Base-by-base conservation (phyloP, 2,888 invertebrate species). In the Aleiodes testaceus region DNA sequence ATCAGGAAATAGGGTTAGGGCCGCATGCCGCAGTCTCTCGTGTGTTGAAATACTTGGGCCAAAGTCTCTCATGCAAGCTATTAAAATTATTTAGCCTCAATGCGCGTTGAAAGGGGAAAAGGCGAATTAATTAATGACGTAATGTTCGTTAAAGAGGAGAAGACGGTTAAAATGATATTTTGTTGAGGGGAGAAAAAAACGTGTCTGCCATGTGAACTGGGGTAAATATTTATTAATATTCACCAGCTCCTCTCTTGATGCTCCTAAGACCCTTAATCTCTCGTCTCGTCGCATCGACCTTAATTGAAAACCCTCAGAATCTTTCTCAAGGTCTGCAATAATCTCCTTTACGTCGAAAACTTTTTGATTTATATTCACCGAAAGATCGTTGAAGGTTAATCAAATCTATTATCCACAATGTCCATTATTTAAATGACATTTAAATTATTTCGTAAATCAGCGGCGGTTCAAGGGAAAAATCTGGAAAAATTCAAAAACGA, bases 11-110 rank as follows among this genome's bases (percentile, higher is more conserved):
- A 22, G 14, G 49, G 55, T 55, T 55, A 36, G 36, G 26, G 9
- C 30, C 55, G 61, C 30, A 66, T 52, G 22, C 49, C n/a, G n/a
- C 30, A 30, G 30, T 36, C 36, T 36, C 42, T 20, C 12, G 30
- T 69, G 30, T 47, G 18, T 30, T 36, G 20, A 18, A 44, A 47
- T 61, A 30, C 49, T 36, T 36, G 2, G 2, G 3, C 9, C 9
- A 36, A 36, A 36, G 49, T 55, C 26, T 3, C 14, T 50, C 45
- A 22, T 52, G 22, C 18, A 20, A 20, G 49, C 49, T 49, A 49
- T 49, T 49, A 49, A 49, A 49, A 16, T 18, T 49, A 49, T 49
- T 49, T 18, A 18, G n/a, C 36, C 36, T 36, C 36, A 36, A 36
- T 36, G 7, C 11, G n/a, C 11, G 36, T 36, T 9, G 36, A 36